Evolutionary conservation across 2,797 vertebrate species (phyloP).

Genomic region (Crypturellus tataupa): DNA sequence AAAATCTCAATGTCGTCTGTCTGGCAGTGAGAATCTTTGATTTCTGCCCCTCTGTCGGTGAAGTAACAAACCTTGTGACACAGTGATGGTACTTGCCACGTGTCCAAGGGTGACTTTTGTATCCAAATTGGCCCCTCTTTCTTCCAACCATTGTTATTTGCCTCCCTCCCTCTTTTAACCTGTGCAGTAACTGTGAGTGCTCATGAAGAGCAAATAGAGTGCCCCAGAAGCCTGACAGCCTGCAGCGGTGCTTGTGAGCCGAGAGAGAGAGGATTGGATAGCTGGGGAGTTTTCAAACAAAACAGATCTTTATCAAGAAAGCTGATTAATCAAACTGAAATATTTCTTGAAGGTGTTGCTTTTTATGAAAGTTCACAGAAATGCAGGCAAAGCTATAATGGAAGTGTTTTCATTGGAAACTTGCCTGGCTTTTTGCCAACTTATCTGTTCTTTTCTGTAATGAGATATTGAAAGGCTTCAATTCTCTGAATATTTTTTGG

Average conservation of each 20-base stretch:
- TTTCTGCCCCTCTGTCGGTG: neutral
- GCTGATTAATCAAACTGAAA: constrained; percentile 69
- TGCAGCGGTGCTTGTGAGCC: constrained; percentile 16
- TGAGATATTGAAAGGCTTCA: constrained; percentile 72
- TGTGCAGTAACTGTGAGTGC: constrained; percentile 30
- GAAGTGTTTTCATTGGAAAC: constrained; percentile 71
- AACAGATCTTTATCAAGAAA: constrained; percentile 69
- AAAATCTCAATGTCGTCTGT: neutral
- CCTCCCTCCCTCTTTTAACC: constrained; percentile 1
- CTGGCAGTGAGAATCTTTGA: neutral
- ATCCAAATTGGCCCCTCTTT: neutral
- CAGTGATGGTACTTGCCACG: neutral
- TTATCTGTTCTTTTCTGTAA: constrained; percentile 71
- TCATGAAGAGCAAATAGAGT: neutral
- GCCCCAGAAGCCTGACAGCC: constrained; percentile 14
- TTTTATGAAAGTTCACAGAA: constrained; percentile 70
- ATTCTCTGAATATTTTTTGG: constrained; percentile 61
- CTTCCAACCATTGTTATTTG: neutral
- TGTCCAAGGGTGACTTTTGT: neutral
- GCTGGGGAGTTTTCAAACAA: constrained; percentile 66
- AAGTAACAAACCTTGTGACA: neutral
- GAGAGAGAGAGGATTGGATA: constrained; percentile 54
- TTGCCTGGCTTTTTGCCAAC: constrained; percentile 60
- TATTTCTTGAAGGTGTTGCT: constrained; percentile 67
- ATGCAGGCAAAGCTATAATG: constrained; percentile 67